Evolutionary conservation across 2,797 vertebrate genomes (phyloP).

Genomic region (Poecilia velifera): DNA sequence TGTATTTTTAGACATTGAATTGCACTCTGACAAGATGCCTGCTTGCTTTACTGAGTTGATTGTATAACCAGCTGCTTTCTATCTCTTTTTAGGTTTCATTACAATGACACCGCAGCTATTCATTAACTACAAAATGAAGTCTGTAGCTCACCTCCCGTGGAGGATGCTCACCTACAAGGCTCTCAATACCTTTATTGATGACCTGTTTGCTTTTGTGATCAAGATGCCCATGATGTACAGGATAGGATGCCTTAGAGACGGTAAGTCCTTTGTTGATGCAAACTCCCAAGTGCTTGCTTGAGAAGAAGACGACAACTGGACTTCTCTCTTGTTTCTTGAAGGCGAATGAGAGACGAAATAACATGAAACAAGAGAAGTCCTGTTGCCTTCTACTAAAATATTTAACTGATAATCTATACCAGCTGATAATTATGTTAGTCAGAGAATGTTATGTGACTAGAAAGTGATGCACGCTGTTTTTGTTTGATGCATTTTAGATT

Average conservation of each 20-base stretch:
- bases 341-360: background rate
- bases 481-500: constrained; percentile 10
- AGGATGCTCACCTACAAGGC: constrained; percentile 98
- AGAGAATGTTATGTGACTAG: background rate
- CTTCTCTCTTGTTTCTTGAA: background rate
- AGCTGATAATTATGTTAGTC: background rate
- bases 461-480: background rate
- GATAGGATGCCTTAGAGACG: constrained; percentile 96
- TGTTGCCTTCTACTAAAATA: background rate
- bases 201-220: constrained; percentile 97
- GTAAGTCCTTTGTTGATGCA: constrained; percentile 67
- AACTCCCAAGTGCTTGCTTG: background rate
- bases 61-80: constrained; percentile 5
- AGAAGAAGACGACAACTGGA: background rate
- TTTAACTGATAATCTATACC: background rate
- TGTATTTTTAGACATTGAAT: constrained; percentile 37
- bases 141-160: constrained; percentile 96
- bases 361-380: background rate
- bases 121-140: constrained; percentile 99
- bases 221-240: constrained; percentile 99
- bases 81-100: constrained; percentile 87
- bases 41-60: constrained; percentile 26
- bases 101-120: constrained; percentile 98
- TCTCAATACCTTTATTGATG: constrained; percentile 98
- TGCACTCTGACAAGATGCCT: constrained; percentile 2